Evolutionary conservation across 2,797 vertebrate genomes (phyloP), one percentile per base, ranked within the genome.

Genomic region (Myotis daubentonii): DNA sequence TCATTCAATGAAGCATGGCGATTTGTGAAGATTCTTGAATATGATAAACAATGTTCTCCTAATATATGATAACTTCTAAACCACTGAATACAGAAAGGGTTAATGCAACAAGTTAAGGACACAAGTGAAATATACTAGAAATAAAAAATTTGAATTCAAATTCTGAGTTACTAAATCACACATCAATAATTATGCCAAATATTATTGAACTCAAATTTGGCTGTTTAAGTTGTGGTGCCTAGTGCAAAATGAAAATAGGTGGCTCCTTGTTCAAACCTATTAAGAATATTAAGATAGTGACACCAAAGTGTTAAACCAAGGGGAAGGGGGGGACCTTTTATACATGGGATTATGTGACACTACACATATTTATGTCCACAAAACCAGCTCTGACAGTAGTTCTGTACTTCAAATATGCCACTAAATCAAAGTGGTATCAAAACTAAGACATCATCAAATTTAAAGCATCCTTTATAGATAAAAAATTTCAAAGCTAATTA

Each of bases 21-120:
- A 78, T 91, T 86, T 95, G 49, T 38, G 44, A 97, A 19, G 44
- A 93, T 94, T 93, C 79, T 94, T 28, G n/a, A 90, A 93, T 65
- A 19, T 91, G 62, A 89, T 93, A 93, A 90, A 93, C n/a, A 92
- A 12, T 19, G 91, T 92, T 10, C 13, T 92, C 89, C 28, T 17
- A 80, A 41, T 83, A 12, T 71, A 22, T 83, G 51, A 92, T 57
- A 71, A 38, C 9, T 92, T 87, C 49, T 33, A 94, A 15, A n/a
- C 3, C 41, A 89, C 19, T 36, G 13, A 92, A 92, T 92, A 28
- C 44, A 92, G 9, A 62, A 95, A 89, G 15, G 41, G 17, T 85
- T 80, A 89, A 90, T 72, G n/a, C 6, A 79, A 89, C 89, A 17
- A 93, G 16, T 62, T 53, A 82, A 82, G 13, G n/a, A 74, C 23